Evolutionary conservation across 2,113 vertebrate species (phyloP).

Genomic region (Pituophis catenifer): DNA sequence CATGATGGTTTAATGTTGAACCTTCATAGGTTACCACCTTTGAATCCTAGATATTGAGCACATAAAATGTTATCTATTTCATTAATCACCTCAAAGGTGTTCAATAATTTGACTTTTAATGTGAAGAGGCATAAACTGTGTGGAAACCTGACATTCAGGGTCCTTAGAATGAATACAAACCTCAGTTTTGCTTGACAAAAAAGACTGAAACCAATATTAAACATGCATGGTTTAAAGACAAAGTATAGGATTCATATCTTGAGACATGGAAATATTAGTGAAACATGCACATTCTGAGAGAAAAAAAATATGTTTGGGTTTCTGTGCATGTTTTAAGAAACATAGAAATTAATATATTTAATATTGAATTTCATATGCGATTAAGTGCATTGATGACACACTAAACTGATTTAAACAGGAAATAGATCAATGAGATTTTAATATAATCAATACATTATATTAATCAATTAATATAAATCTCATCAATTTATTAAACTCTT

Average conservation of each 20-base stretch:
- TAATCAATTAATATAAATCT: no score
- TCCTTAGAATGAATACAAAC: not conserved
- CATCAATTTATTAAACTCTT: slow-evolving; percentile 19
- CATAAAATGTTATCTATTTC: not conserved
- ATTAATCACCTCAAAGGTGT: not conserved
- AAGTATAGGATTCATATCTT: not conserved
- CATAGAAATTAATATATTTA: not conserved
- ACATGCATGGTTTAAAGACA: not conserved
- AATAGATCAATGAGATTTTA: not conserved
- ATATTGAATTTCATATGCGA: not conserved
- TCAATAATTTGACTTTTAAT: not conserved
- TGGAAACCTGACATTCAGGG: not conserved
- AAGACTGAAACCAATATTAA: not conserved
- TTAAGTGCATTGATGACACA: not conserved
- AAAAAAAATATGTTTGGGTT: not conserved
- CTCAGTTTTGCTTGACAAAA: not conserved
- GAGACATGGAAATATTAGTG: no score
- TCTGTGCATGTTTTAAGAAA: not conserved
- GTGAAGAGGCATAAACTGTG: not conserved
- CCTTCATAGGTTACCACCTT: not conserved
- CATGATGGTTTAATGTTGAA: not conserved
- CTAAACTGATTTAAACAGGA: not conserved
- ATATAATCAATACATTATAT: no score
- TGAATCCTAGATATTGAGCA: not conserved
- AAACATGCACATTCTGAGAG: not conserved